Base-by-base conservation (phyloP, 2,888 invertebrate species). In the Aporophyla lueneburgensis region DNA sequence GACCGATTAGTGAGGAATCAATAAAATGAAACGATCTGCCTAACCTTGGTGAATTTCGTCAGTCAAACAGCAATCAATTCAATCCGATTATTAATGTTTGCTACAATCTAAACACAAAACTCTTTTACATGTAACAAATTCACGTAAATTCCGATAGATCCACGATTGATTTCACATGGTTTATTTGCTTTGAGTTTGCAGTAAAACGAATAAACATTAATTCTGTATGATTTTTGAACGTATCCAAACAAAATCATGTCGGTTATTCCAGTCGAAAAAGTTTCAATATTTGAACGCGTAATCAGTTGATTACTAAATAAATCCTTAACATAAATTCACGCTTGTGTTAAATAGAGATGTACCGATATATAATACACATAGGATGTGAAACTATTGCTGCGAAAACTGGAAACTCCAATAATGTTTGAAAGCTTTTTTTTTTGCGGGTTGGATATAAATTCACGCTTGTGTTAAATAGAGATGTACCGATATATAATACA, bases 101-200 rank as follows among this genome's bases (percentile, higher is more conserved):
- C 33, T 75, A 53, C 56, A 74, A 56, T 51, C 43, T 62, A 56
- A 62, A 62, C 40, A 27, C 12, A 6, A 51, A 62, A 46, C 33
- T 43, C 33, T 62, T 43, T 63, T 56, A 62, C 27, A 19, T 27
- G 54, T 75, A 49, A 75, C 58, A 56, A 49, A 76, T 61, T 62
- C 14, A 27, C 10, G 33, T 54, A 78, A 65, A 83, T 69, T 65
- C 12, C n/a, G 56, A 83, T 58, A 43, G 21, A 67, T 56, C 33
- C 51, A 24, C 75, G 62, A 58, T 63, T 77, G 81, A 81, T 81
- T 77, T 71, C 68, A 54, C 59, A 51, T 63, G 73, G 63, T 71
- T 85, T 65, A 68, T 85, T 85, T 81, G 53, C 70, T 81, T 77
- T 77, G 82, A 73, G 5, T 59, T 59, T 56, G 16, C 33, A 81